Evolutionary conservation across 2,113 vertebrate genomes (phyloP), one percentile per base, ranked within the genome.

Genomic region (Thomomys bottae): DNA sequence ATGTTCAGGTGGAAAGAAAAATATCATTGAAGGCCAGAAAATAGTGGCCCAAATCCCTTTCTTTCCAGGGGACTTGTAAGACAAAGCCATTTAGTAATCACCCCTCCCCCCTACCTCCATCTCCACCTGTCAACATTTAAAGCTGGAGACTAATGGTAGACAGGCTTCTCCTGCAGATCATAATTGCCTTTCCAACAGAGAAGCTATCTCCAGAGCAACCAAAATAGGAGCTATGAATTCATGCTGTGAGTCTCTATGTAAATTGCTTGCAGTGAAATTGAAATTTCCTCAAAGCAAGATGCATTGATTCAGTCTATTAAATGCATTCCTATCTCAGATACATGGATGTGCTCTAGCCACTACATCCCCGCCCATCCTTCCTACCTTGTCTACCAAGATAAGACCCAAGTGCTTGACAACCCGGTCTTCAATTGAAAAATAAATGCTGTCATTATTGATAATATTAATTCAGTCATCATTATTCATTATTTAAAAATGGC

Each of bases 121-220:
- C 85, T 91, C 90, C 93, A 96, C 93, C 92, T 95, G 94, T 95
- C 94, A 97, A 49, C 59, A 0, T 92, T 93, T 83, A 94, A 95
- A 97, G 86, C 94, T 92, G 76, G 75, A 93, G 95, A 93, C 93
- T 92, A 93, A 95, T 94, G 92, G 94, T 75, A 88, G 88, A 57
- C 92, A 92, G 92, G 12, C 76, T 92, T 95, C 95, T 94, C 89
- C 94, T 70, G 90, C 71, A 85, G 95, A 75, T 87, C 1, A 5
- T 96, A 96, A 97, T 96, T 96, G 93, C 96, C 79, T 94, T 94
- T 94, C 95, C 96, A 93, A 84, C 95, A 92, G 95, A 97, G 96
- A 96, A 77, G 88, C 93, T 85, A 96, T 95, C 94, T 92, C 96
- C 92, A 86, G 91, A 97, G 94, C 90, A 96, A 93, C 94, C 72